These are phyloP conservation scores for Pecten maximus DNA, from an alignment of 2,888 invertebrate species.

Conservation along the genomic window DNA sequence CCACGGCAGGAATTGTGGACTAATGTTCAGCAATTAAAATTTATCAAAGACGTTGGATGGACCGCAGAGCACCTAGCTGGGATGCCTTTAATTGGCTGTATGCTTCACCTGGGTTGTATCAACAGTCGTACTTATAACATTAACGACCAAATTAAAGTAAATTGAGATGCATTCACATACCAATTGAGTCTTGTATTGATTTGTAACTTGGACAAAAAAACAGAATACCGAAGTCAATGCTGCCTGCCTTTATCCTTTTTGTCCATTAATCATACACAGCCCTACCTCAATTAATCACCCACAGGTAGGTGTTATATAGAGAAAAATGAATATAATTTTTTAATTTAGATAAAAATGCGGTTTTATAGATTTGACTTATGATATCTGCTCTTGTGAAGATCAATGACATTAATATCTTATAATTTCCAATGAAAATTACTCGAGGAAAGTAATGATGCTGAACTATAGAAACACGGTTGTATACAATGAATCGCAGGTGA, in stretches of 20 bases:
- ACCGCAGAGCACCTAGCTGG: not conserved
- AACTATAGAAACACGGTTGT: not conserved
- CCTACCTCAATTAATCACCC: not conserved
- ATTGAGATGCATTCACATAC: conserved; percentile 21
- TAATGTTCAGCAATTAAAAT: conserved; percentile 24
- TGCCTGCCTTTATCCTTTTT: not conserved
- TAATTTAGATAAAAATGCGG: conserved; percentile 31
- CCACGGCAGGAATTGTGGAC: not conserved
- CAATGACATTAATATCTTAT: conserved; percentile 21
- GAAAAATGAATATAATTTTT: conserved; percentile 19
- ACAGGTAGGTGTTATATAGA: not conserved
- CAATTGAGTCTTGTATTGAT: not conserved
- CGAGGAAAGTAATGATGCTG: not conserved
- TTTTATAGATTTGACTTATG: not conserved
- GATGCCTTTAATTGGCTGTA: not conserved
- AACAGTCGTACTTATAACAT: not conserved
- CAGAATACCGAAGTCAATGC: not conserved
- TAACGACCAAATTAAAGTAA: conserved; percentile 4
- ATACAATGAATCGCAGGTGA: not conserved
- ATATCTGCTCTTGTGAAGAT: not conserved
- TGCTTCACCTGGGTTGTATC: not conserved
- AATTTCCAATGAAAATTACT: not conserved
- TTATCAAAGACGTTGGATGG: conserved; percentile 27
- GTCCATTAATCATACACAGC: conserved; percentile 7
- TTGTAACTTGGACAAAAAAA: conserved; percentile 3